phyloP scores from a whole-genome alignment of 2,113 vertebrate genomes.

The Tachysurus vachellii region DNA sequence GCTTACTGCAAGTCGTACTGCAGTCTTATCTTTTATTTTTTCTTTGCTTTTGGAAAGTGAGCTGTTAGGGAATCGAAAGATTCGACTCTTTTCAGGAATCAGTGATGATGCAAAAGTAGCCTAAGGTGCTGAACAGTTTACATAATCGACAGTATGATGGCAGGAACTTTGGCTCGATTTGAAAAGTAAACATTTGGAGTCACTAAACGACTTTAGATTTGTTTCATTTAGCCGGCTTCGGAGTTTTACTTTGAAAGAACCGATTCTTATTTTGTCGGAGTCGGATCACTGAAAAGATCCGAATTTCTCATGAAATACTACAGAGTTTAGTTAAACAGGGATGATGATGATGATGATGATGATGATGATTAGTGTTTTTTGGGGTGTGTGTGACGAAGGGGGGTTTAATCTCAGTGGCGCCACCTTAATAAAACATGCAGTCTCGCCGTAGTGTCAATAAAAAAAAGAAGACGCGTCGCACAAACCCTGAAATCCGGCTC shows the following conservation, averaged over 20 bases:
- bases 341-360: neutral
- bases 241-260: neutral
- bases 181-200: neutral
- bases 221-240: neutral
- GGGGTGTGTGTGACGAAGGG: neutral
- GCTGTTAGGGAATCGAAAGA: neutral
- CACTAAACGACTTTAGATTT: neutral
- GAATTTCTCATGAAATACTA: neutral
- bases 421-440: constrained; percentile 62
- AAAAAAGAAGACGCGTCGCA: constrained; percentile 57
- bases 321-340: neutral
- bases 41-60: neutral
- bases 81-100: neutral
- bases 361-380: neutral
- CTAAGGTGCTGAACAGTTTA: neutral
- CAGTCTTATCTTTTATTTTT: neutral
- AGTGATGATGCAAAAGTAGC: neutral
- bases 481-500: constrained; percentile 54
- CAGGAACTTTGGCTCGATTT: neutral
- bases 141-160: neutral
- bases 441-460: constrained; percentile 72
- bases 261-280: neutral
- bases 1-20: too few relatives aligned
- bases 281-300: neutral
- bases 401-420: constrained; percentile 61